Evolutionary conservation across 2,797 vertebrate genomes (phyloP).

Genomic region (Diceros bicornis): DNA sequence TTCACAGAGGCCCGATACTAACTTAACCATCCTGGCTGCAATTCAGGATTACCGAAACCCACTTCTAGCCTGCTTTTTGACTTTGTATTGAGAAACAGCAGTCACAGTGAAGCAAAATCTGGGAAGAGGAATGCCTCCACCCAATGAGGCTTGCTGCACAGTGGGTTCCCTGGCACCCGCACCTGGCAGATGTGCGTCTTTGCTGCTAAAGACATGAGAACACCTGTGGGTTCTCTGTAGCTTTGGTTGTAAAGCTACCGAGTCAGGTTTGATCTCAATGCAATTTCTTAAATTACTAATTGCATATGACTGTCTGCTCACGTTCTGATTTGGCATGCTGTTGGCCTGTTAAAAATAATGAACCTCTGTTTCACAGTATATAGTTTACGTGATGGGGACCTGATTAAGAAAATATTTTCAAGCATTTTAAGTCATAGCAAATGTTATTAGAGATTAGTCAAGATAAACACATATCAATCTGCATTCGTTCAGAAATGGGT

Average conservation of each 20-base stretch:
- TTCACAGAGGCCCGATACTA: conserved; percentile 53
- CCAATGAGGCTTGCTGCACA: not conserved
- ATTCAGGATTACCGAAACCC: not conserved
- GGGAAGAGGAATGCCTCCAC: not conserved
- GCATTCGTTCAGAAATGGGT: conserved; percentile 25
- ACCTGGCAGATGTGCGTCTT: not conserved
- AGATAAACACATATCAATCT: conserved; percentile 34
- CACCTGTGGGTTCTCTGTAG: not conserved
- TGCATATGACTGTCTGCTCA: not conserved
- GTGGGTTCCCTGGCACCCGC: not conserved
- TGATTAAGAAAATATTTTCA: conserved; percentile 28
- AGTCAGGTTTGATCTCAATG: not conserved
- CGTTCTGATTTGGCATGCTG: not conserved
- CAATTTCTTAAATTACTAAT: not conserved
- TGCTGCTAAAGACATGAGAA: not conserved
- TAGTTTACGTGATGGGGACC: not conserved
- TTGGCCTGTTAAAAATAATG: not conserved
- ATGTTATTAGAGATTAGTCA: conserved; percentile 48
- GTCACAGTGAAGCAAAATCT: not conserved
- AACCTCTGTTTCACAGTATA: not conserved
- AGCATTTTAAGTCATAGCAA: conserved; percentile 60
- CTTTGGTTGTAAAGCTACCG: not conserved
- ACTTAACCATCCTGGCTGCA: conserved; percentile 8
- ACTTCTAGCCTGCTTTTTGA: not conserved
- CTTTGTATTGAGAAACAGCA: conserved; percentile 36